These are phyloP conservation scores for Papilio helenus DNA, from an alignment of 1,140 invertebrate genomes.

Conservation along the genomic window DNA sequence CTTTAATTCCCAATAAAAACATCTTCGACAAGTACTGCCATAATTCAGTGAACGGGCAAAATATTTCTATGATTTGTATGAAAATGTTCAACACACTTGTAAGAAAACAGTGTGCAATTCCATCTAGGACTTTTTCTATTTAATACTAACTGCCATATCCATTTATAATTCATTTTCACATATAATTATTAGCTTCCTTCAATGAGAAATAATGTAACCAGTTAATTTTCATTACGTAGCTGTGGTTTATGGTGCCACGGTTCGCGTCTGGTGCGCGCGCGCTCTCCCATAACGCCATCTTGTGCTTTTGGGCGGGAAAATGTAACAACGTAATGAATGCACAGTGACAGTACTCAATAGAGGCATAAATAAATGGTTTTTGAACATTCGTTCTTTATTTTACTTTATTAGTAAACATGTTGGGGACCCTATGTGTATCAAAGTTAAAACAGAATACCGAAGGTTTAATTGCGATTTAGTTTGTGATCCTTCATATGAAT, in stretches of 20 bases:
- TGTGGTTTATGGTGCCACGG: constrained; percentile 73
- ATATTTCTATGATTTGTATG: too few species aligned
- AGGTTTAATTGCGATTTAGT: neutral
- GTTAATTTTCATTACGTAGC: constrained; percentile 54
- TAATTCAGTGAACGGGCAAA: neutral
- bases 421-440: neutral
- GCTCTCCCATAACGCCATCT: constrained; percentile 76
- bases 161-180: neutral
- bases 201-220: constrained; percentile 43
- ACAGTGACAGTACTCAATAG: constrained; percentile 39
- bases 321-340: constrained; percentile 58
- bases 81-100: neutral
- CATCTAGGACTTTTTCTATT: neutral
- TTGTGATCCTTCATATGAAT: too few species aligned
- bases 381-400: constrained; percentile 22
- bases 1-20: neutral
- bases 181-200: constrained; percentile 30
- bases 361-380: constrained; percentile 43
- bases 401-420: neutral
- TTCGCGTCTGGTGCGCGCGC: constrained; percentile 47
- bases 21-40: neutral
- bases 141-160: too few species aligned
- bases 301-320: constrained; percentile 72
- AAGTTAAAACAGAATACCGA: neutral
- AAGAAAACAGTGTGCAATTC: neutral